Conservation (phyloP, 2,113 vertebrate genomes). For the Megatriorchis doriae region DNA sequence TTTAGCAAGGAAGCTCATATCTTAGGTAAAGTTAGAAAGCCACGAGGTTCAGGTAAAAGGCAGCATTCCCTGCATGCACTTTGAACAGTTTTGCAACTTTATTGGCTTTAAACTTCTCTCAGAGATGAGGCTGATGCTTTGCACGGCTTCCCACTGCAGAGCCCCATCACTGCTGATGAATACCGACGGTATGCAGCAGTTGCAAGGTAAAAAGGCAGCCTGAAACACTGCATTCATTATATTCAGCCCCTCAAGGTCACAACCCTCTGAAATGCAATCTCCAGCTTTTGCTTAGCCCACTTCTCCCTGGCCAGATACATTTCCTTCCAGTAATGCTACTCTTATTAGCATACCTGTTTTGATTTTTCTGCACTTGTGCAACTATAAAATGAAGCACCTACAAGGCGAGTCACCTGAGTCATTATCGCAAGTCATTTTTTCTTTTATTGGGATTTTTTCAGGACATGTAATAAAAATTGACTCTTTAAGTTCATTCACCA, state of each 20-base stretch:
- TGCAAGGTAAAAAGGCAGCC: neutral
- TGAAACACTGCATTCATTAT: slow-evolving; percentile 29
- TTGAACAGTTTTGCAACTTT: neutral
- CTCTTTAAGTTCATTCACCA: neutral
- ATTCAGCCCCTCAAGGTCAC: neutral
- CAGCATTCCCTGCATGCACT: accelerated
- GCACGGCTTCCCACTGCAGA: neutral
- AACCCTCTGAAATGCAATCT: slow-evolving; percentile 21
- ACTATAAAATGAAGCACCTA: neutral
- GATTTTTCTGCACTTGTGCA: neutral
- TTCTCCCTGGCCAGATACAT: neutral
- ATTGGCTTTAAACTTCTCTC: neutral
- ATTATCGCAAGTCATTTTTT: neutral
- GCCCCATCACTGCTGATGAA: neutral
- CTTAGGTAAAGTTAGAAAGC: neutral
- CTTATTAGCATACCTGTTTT: neutral
- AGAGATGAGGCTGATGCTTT: neutral
- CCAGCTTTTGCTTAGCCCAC: neutral
- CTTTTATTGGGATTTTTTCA: neutral
- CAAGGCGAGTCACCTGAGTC: neutral
- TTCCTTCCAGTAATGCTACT: neutral
- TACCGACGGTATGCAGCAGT: slow-evolving; percentile 10
- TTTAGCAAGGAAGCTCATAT: neutral
- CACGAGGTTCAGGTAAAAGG: neutral
- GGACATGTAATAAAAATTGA: neutral